Evolutionary conservation across 2,797 vertebrate species (phyloP).

Genomic region (Delichon dasypus): DNA sequence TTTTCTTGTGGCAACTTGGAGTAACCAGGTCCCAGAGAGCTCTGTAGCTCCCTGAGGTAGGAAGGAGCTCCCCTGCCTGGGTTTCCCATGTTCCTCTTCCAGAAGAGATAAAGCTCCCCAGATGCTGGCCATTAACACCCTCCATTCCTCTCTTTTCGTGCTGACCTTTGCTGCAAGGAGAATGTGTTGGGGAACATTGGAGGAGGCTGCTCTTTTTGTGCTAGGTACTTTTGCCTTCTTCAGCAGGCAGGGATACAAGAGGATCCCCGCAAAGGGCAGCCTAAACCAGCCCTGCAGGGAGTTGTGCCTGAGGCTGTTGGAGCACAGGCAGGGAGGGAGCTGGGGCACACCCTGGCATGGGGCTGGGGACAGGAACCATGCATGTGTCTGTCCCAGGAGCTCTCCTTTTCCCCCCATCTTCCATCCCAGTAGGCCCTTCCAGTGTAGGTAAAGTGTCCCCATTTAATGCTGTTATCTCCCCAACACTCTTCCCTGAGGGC

Average conservation of each 20-base stretch:
- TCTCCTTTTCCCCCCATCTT: not conserved
- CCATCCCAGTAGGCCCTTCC: not conserved
- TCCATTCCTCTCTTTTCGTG: accelerated
- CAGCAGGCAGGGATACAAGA: accelerated
- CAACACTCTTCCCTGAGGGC: not conserved
- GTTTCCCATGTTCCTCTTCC: accelerated
- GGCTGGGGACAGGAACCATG: accelerated
- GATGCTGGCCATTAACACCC: accelerated
- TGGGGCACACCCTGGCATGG: accelerated
- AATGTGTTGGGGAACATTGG: accelerated
- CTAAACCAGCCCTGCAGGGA: not conserved
- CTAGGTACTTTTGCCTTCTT: accelerated
- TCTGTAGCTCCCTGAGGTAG: accelerated
- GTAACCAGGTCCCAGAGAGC: accelerated
- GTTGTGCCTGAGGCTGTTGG: not conserved
- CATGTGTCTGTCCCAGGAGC: not conserved
- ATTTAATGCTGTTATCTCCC: not conserved
- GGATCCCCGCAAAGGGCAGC: accelerated
- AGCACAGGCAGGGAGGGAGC: accelerated
- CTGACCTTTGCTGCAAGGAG: not conserved
- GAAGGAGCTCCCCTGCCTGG: accelerated
- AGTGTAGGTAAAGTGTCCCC: not conserved
- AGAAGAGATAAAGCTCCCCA: accelerated
- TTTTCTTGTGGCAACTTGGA: accelerated
- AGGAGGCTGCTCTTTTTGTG: no score